These are phyloP conservation scores for Nothoprocta perdicaria DNA, from an alignment of 2,113 vertebrate species.

Conservation along the genomic window DNA sequence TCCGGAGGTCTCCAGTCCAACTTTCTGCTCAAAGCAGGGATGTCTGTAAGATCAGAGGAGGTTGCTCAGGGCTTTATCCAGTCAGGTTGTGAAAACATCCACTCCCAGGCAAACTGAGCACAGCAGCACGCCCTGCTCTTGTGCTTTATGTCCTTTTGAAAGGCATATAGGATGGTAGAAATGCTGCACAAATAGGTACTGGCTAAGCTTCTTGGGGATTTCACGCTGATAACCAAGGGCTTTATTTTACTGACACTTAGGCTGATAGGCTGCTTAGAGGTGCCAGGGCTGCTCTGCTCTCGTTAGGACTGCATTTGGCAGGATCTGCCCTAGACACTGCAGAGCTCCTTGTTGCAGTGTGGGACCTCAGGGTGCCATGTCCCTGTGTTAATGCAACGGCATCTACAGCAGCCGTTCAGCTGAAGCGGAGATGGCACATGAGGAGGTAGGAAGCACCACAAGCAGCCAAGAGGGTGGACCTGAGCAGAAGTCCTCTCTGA, in stretches of 20 bases:
- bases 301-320: neutral
- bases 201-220: neutral
- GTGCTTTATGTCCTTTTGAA: neutral
- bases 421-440: neutral
- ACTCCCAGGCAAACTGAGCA: neutral
- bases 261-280: neutral
- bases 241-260: neutral
- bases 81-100: neutral
- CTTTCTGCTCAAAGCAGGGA: neutral
- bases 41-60: neutral
- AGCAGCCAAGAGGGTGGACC: neutral
- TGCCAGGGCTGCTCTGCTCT: neutral
- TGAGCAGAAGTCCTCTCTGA: neutral
- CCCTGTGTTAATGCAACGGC: neutral
- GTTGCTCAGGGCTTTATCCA: neutral
- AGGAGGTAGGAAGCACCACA: neutral
- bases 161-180: fast-evolving
- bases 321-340: neutral
- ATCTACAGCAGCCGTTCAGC: neutral
- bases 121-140: neutral
- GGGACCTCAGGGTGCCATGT: neutral
- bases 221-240: neutral
- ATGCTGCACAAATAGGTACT: neutral
- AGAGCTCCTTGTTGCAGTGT: too few species aligned
- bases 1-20: neutral